Conservation (phyloP, 2,797 vertebrate species). For the Varecia variegata region DNA sequence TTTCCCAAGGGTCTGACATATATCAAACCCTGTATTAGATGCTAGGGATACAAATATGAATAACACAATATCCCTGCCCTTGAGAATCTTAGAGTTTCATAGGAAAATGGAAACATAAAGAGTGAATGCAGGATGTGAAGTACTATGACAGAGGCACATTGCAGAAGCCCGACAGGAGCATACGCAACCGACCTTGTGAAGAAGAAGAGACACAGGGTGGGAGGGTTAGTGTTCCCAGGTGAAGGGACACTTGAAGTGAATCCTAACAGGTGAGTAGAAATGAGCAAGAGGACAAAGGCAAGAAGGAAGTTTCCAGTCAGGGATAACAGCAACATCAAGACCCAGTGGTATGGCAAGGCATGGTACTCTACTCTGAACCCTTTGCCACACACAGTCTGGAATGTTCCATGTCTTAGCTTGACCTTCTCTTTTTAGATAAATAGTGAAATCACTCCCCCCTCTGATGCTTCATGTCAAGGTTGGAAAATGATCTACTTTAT, state of each 20-base stretch:
- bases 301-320: neutral
- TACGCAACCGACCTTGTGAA: neutral
- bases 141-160: too few species aligned
- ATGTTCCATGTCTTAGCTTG: neutral
- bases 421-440: neutral
- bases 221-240: neutral
- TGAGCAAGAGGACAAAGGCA: neutral
- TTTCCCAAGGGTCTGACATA: neutral
- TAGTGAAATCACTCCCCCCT: neutral
- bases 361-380: neutral
- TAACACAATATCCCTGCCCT: neutral
- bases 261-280: neutral
- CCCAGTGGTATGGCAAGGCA: fast-evolving
- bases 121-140: neutral
- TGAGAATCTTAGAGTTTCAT: neutral
- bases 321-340: too few species aligned
- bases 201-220: neutral
- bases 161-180: neutral
- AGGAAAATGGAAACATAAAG: neutral
- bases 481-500: neutral
- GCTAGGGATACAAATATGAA: neutral
- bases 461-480: neutral
- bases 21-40: neutral
- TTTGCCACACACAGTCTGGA: neutral
- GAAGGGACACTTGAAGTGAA: neutral